Conservation (phyloP, 1,140 invertebrate genomes). For the Penaeus vannamei region DNA sequence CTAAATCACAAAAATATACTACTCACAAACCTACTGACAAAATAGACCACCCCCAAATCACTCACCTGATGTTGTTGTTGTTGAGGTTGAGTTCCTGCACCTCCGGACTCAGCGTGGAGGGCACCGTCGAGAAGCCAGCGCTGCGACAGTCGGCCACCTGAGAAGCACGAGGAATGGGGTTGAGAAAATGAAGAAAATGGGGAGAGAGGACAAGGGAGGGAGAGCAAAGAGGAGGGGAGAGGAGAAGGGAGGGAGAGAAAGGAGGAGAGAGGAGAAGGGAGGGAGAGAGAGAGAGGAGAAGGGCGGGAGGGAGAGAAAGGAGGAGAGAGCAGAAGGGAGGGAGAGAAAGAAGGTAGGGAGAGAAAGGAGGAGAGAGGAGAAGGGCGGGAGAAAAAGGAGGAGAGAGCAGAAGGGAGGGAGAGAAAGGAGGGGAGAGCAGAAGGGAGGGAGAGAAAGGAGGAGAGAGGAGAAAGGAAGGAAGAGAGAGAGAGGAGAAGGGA, state of each 20-base stretch:
- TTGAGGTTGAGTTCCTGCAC: constrained; percentile 89
- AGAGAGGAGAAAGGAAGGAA: not conserved
- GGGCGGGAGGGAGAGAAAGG: not conserved
- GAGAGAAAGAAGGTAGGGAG: not conserved
- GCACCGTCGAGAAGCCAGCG: constrained; percentile 72
- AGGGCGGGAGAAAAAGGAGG: not conserved
- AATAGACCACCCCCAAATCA: too few species aligned
- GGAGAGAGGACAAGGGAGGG: not conserved
- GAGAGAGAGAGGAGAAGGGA: not conserved
- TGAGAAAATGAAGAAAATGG: not conserved
- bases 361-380: not conserved
- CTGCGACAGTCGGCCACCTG: constrained; percentile 60
- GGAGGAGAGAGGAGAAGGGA: too few species aligned
- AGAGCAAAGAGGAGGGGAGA: too few species aligned
- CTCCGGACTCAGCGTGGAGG: constrained; percentile 82
- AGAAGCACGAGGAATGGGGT: not conserved
- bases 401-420: too few species aligned
- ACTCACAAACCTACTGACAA: too few species aligned
- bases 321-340: not conserved
- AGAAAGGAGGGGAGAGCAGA: too few species aligned
- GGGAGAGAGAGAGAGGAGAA: not conserved
- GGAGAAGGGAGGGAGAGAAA: too few species aligned
- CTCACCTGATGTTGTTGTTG: constrained; percentile 81
- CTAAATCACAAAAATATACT: not conserved
- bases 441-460: not conserved